Conservation (phyloP, 2,888 invertebrate genomes). For the Belgica antarctica region DNA sequence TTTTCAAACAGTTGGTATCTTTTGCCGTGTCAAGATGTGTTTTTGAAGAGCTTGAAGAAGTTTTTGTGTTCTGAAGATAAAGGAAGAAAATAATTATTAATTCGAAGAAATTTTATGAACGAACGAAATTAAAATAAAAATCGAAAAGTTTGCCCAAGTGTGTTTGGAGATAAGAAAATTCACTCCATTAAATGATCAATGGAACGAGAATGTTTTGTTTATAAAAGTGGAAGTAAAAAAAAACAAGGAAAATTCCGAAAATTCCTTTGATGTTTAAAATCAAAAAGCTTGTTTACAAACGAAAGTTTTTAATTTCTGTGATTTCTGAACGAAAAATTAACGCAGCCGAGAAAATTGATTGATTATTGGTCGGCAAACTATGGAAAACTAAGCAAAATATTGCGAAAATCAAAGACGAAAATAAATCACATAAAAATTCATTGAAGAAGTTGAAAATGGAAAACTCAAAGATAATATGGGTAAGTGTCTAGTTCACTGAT, state of each 20-base stretch:
- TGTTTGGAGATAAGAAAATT: neutral
- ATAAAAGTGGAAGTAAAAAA: constrained; percentile 14
- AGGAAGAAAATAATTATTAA: neutral
- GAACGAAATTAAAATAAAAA: neutral
- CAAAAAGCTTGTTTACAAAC: constrained; percentile 28
- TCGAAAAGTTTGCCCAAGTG: constrained; percentile 6
- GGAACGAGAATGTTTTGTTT: neutral
- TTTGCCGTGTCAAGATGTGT: constrained; percentile 40
- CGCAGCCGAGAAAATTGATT: no score
- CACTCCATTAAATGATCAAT: neutral
- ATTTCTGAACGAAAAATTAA: neutral
- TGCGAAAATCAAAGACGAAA: neutral
- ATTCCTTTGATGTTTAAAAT: constrained; percentile 26
- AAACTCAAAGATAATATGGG: constrained; percentile 24
- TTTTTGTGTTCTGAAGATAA: no score
- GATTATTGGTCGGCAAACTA: neutral
- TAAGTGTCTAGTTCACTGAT: constrained; percentile 9
- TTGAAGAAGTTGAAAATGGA: constrained; percentile 27
- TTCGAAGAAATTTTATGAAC: neutral
- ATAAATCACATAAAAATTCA: neutral
- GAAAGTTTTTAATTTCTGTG: constrained; percentile 29
- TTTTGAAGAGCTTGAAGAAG: constrained; percentile 25
- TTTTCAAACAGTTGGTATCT: constrained; percentile 36
- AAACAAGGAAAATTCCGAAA: constrained; percentile 23
- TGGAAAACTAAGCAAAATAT: constrained; percentile 7